Conservation (phyloP, 2,888 invertebrate species). For the Exocentrus adspersus region DNA sequence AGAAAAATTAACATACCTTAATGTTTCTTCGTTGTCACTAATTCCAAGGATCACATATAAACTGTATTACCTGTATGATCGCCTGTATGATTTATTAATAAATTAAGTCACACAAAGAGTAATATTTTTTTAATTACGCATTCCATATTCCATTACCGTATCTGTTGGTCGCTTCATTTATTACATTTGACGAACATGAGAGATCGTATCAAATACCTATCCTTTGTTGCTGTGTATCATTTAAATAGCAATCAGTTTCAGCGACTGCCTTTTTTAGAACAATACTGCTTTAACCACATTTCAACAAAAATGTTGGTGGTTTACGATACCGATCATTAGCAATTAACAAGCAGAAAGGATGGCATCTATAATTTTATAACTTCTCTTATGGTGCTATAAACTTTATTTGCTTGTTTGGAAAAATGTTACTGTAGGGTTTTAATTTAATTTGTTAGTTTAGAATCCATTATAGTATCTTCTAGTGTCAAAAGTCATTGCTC, state of each 20-base stretch:
- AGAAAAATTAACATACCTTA: too few relatives aligned
- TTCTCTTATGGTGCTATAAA: too few relatives aligned
- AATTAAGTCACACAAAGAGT: not conserved
- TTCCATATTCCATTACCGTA: conserved; percentile 1
- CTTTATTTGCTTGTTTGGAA: too few relatives aligned
- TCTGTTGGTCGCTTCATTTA: conserved; percentile 8
- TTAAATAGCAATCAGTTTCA: conserved; percentile 12
- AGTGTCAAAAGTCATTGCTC: too few relatives aligned
- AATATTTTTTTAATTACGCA: conserved; percentile 20
- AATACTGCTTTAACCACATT: conserved; percentile 2
- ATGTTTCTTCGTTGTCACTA: too few relatives aligned
- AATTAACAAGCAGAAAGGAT: too few relatives aligned
- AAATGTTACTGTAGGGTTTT: too few relatives aligned
- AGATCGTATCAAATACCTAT: conserved; percentile 15
- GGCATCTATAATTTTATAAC: too few relatives aligned
- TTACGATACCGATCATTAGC: too few relatives aligned
- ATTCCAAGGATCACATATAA: not conserved
- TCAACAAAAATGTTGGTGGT: too few relatives aligned
- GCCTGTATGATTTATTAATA: not conserved
- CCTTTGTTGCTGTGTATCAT: conserved; percentile 12
- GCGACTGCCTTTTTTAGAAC: conserved; percentile 8
- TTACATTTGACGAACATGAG: not conserved
- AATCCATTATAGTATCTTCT: too few relatives aligned
- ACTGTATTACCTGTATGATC: not conserved
- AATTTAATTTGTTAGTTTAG: too few relatives aligned